These are phyloP conservation scores for Cottus gobio DNA, from an alignment of 2,113 vertebrate genomes.

Conservation along the genomic window DNA sequence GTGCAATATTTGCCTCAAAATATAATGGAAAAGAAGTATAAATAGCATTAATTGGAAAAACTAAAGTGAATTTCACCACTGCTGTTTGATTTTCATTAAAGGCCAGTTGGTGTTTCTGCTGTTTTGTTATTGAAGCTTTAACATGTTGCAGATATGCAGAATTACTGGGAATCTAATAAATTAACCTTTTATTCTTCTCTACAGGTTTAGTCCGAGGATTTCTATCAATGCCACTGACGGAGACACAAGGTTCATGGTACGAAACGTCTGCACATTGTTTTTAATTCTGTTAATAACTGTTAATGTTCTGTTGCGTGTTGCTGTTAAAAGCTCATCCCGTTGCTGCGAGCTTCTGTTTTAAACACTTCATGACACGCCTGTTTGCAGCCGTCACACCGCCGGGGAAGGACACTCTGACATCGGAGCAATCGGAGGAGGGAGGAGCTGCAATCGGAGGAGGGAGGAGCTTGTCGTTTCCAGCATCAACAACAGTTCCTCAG, in stretches of 20 bases:
- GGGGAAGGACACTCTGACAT: constrained; percentile 75
- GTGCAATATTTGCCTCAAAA: background rate
- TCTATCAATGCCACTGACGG: constrained; percentile 1
- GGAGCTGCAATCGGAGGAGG: constrained; percentile 54
- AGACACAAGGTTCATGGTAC: constrained; percentile 59
- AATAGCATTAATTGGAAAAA: background rate
- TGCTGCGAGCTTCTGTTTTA: background rate
- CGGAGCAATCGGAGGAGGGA: constrained; percentile 71
- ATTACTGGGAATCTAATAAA: background rate
- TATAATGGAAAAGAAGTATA: background rate
- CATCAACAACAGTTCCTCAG: constrained; percentile 27
- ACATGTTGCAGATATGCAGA: background rate
- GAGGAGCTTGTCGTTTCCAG: constrained; percentile 65
- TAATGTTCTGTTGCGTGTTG: background rate
- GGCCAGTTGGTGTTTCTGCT: too few species aligned
- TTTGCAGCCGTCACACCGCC: constrained; percentile 64
- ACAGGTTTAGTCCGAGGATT: constrained; percentile 46
- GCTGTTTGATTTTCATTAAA: too few species aligned
- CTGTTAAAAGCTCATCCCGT: background rate
- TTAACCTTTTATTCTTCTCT: constrained; percentile 12
- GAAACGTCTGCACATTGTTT: background rate
- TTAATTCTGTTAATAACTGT: background rate
- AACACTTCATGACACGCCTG: background rate
- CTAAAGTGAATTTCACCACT: too few species aligned
- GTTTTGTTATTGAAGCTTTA: background rate